Percentiles rank a stretch among this genome's conserved stretches.
These are phyloP conservation scores for Florisuga fusca DNA, from an alignment of 2,797 vertebrate species.

Conservation along the genomic window DNA sequence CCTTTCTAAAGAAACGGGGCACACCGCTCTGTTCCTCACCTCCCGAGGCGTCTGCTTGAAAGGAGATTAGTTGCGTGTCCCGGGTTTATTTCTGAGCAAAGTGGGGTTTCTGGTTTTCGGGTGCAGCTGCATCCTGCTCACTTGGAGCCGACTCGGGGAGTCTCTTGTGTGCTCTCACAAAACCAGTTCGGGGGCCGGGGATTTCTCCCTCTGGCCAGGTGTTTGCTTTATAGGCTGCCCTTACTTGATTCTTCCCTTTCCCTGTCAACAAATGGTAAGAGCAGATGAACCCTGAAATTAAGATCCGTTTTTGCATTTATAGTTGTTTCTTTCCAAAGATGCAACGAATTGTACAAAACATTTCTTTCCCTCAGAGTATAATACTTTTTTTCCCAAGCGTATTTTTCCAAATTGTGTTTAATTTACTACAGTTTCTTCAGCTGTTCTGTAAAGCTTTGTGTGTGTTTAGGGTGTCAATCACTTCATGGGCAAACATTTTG, in stretches of 20 bases:
- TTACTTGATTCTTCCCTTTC: neutral
- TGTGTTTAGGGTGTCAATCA: neutral
- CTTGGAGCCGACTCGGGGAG: neutral
- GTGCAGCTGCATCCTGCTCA: neutral
- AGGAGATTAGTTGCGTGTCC: fast-evolving
- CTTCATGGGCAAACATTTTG: neutral
- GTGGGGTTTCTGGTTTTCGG: neutral
- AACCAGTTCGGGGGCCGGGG: neutral
- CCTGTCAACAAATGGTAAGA: neutral
- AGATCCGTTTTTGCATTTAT: neutral
- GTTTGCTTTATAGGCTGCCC: neutral
- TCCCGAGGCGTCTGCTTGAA: neutral
- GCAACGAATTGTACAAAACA: fast-evolving
- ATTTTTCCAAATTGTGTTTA: neutral
- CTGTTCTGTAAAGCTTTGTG: neutral
- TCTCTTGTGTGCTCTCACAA: neutral
- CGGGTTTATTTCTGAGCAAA: neutral
- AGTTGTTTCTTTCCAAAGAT: neutral
- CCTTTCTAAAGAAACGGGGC: neutral
- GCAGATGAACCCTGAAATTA: neutral
- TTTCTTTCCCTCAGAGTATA: neutral
- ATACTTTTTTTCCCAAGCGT: neutral
- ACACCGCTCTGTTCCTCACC: neutral
- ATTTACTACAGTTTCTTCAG: neutral
- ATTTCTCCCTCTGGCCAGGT: neutral